Percentiles rank a stretch among this genome's conserved stretches.
Conservation (phyloP, 1,140 invertebrate species). For the Dendrolimus kikuchii region DNA sequence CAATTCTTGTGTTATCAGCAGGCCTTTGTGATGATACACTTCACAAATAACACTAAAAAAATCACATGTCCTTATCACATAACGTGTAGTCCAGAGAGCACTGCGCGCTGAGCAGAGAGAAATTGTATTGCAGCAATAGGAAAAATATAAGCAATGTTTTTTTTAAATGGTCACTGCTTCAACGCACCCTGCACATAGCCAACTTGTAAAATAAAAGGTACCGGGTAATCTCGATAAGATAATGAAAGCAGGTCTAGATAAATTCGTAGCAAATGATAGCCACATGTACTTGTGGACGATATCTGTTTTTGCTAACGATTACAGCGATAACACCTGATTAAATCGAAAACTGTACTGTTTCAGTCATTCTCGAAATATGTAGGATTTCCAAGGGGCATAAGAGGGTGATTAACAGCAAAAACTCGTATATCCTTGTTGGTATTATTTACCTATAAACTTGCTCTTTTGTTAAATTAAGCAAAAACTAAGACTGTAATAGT, state of each 20-base stretch:
- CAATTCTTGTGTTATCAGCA: too few species aligned
- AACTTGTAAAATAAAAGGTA: conserved; percentile 57
- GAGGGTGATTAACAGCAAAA: too few species aligned
- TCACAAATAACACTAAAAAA: background rate
- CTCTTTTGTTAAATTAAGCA: too few species aligned
- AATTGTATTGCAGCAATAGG: too few species aligned
- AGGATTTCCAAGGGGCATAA: background rate
- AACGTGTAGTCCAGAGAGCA: too few species aligned
- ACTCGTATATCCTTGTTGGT: too few species aligned
- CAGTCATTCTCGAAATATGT: conserved; percentile 5
- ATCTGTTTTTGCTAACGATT: conserved; percentile 58
- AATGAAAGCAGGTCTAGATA: conserved; percentile 69
- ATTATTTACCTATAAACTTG: too few species aligned
- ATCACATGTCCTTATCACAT: conserved; percentile 10
- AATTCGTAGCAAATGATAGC: conserved; percentile 55
- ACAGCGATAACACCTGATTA: conserved; percentile 47
- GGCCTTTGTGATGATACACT: background rate
- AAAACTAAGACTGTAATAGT: too few species aligned
- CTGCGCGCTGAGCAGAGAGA: too few species aligned
- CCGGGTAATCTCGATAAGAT: conserved; percentile 56
- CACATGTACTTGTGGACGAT: conserved; percentile 21
- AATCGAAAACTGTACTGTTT: conserved; percentile 21
- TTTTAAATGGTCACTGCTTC: conserved; percentile 2
- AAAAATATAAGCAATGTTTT: too few species aligned
- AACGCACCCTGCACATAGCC: conserved; percentile 34